These are phyloP conservation scores for Corythaeola cristata DNA, from an alignment of 2,113 vertebrate species.

Conservation along the genomic window DNA sequence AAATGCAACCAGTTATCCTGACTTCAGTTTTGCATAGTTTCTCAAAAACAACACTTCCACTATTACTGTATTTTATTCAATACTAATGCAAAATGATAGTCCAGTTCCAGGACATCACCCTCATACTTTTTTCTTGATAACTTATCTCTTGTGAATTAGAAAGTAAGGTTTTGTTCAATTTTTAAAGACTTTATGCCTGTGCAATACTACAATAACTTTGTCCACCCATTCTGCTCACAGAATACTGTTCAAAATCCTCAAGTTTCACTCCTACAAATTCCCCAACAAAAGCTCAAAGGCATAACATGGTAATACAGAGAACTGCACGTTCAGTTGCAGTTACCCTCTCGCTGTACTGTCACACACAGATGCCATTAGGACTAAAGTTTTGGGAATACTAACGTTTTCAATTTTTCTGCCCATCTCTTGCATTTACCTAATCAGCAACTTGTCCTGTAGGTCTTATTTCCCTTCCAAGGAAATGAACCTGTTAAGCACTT, in stretches of 20 bases:
- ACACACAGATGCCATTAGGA: background rate
- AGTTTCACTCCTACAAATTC: background rate
- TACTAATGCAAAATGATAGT: background rate
- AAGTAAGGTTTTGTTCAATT: background rate
- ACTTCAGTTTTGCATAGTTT: background rate
- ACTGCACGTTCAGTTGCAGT: background rate
- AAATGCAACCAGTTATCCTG: background rate
- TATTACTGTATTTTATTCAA: background rate
- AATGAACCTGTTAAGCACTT: background rate
- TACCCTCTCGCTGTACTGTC: background rate
- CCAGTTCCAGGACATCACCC: background rate
- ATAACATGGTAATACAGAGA: background rate
- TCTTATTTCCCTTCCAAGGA: background rate
- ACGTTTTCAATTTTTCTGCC: background rate
- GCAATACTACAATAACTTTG: background rate
- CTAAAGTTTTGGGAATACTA: background rate
- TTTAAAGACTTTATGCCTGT: background rate
- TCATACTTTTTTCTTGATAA: background rate
- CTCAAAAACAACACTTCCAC: background rate
- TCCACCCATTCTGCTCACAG: background rate
- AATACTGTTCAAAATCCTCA: background rate
- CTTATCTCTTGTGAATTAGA: background rate
- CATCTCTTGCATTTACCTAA: background rate
- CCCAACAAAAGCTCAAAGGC: background rate
- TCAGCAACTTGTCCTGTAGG: background rate